Evolutionary conservation across 2,888 invertebrate species (phyloP), one percentile per base, ranked within the genome.

Genomic region (Sarcophaga subvicina): DNA sequence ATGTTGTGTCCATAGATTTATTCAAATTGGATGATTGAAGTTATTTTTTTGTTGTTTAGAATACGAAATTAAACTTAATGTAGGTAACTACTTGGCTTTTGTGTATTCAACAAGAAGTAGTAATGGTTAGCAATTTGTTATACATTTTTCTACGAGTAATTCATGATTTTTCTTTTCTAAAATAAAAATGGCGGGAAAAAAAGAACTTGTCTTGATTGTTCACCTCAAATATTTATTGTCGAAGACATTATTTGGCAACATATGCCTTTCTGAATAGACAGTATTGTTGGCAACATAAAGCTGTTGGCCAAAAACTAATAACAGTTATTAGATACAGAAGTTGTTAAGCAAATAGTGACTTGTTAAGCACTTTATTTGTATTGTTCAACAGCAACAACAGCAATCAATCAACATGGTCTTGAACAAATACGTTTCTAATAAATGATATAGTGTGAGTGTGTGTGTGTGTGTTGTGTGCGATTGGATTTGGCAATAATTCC

Each of bases 291-390:
- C 59, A 83, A 47, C 25, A 67, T 66, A 54, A 54, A 54, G 54
- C 59, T 69, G 14, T 71, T 84, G 78, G 76, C 64, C 27, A 73
- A 25, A 85, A 79, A 8, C 66, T 81, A 87, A 87, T 87, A 87
- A 87, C 81, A 69, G 82, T 84, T 76, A 83, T 87, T 87, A 83
- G 76, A 76, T 66, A 82, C 71, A 59, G 76, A 87, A 78, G 73
- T 83, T 80, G 85, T 85, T 80, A 80, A 85, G 71, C 88, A 88
- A 88, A 85, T 85, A 88, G 73, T 79, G 37, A 83, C 80, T 88
- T 83, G 85, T 83, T 85, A 85, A 77, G 85, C 83, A 77, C 77
- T 83, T 83, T 83, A 83, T 86, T 83, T 86, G 80, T 83, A 76
- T 76, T 72, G 76, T 76, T 79, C 76, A 83, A 76, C 71, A 69